Percentiles rank a stretch among this genome's conserved stretches.
These are phyloP conservation scores for Furcula furcula DNA, from an alignment of 2,888 invertebrate species.

Conservation along the genomic window DNA sequence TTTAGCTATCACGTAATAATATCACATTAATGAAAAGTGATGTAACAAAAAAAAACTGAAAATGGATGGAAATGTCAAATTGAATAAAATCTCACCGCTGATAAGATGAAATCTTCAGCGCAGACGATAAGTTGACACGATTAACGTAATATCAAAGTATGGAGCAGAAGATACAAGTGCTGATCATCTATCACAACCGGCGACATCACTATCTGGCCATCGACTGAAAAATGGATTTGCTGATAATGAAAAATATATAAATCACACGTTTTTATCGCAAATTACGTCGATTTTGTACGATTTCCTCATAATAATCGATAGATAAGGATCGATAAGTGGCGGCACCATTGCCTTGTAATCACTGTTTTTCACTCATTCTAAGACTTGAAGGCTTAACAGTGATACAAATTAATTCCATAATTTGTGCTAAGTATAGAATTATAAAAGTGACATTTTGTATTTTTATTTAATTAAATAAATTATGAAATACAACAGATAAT, in stretches of 20 bases:
- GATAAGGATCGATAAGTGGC: constrained; percentile 58
- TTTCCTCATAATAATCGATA: constrained; percentile 54
- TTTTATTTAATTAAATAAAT: no score
- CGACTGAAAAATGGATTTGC: constrained; percentile 73
- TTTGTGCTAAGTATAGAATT: no score
- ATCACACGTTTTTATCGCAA: constrained; percentile 71
- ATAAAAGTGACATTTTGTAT: no score
- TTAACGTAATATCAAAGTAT: constrained; percentile 8
- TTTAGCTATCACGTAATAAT: no score
- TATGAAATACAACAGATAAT: no score
- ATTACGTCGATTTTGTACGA: constrained; percentile 64
- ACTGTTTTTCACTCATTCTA: constrained; percentile 34
- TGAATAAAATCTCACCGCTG: constrained; percentile 22
- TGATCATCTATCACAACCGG: constrained; percentile 57
- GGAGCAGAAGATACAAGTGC: constrained; percentile 12
- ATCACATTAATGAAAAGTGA: no score
- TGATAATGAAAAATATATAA: constrained; percentile 60
- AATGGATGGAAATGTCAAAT: constrained; percentile 8
- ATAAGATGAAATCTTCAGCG: constrained; percentile 29
- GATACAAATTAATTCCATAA: constrained; percentile 16
- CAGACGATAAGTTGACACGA: constrained; percentile 18
- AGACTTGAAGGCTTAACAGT: constrained; percentile 31
- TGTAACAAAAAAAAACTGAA: background rate
- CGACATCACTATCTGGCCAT: constrained; percentile 64
- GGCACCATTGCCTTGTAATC: constrained; percentile 40